A percentile compares a stretch with the other conserved stretches of the same genome.
phyloP scores from a whole-genome alignment of 1,140 invertebrate species.

The Neelides sp. region DNA sequence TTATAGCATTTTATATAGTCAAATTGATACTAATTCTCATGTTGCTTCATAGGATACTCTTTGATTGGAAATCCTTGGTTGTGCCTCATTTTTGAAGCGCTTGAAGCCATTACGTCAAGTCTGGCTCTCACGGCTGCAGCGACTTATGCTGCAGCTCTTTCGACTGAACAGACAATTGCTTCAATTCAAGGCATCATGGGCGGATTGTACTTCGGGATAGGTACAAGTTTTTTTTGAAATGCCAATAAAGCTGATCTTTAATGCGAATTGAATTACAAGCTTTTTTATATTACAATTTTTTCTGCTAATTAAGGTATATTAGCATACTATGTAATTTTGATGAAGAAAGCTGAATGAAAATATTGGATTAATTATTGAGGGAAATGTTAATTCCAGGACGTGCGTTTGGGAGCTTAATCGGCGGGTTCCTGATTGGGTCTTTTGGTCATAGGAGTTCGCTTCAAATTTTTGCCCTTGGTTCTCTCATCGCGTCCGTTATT shows the following conservation, averaged over 20 bases:
- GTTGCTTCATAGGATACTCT: conserved; percentile 51
- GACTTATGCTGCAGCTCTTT: conserved; percentile 63
- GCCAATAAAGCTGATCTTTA: not conserved
- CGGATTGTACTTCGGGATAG: conserved; percentile 66
- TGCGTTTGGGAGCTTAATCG: conserved; percentile 59
- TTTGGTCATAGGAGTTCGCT: conserved; percentile 60
- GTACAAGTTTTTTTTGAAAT: conserved; percentile 38
- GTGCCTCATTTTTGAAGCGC: conserved; percentile 64
- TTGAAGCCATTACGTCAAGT: conserved; percentile 71
- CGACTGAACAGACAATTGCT: conserved; percentile 63
- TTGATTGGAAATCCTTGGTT: conserved; percentile 67
- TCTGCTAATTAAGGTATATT: no score
- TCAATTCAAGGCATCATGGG: conserved; percentile 69
- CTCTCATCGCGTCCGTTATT: conserved; percentile 48
- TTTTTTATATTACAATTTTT: no score
- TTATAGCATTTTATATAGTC: no score
- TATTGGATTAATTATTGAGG: conserved; percentile 1
- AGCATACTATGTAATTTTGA: no score
- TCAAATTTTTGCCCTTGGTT: conserved; percentile 51
- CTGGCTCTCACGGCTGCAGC: conserved; percentile 68
- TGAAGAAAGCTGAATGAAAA: no score
- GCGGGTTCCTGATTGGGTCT: conserved; percentile 60
- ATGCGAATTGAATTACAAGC: no score
- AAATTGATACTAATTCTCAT: not conserved
- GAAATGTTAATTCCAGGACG: conserved; percentile 51